Percentiles rank a stretch among this genome's conserved stretches.
phyloP scores from a whole-genome alignment of 2,888 invertebrate species.

The Clitarchus hookeri region DNA sequence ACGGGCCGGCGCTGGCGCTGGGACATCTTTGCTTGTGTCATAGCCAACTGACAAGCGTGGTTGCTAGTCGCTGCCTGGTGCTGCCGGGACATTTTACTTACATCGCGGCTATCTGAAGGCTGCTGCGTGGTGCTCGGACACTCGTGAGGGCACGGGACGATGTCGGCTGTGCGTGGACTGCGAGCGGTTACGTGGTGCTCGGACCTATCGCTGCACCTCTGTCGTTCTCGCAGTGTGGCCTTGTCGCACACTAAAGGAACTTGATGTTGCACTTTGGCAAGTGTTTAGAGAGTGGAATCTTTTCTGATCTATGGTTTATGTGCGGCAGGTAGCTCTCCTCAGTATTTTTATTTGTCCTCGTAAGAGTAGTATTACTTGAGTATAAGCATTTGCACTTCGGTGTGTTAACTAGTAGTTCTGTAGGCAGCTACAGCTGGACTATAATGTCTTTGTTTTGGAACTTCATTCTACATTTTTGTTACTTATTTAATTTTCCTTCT shows the following conservation, averaged over 20 bases:
- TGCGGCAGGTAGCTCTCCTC: not conserved
- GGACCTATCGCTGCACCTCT: too few species aligned
- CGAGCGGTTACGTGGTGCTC: too few species aligned
- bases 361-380: not conserved
- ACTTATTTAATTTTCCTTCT: not conserved
- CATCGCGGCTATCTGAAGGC: too few species aligned
- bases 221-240: too few species aligned
- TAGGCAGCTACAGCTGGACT: not conserved
- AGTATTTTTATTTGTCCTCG: not conserved
- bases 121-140: too few species aligned
- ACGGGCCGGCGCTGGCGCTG: slow-evolving; percentile 20
- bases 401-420: not conserved
- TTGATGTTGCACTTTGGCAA: too few species aligned
- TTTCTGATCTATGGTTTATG: not conserved
- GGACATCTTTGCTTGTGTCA: not conserved
- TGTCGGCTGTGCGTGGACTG: too few species aligned
- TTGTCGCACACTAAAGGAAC: too few species aligned
- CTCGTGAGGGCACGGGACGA: too few species aligned
- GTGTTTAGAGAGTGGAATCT: too few species aligned
- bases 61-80: not conserved
- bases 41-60: not conserved
- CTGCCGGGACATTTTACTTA: not conserved
- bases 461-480: not conserved
- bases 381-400: not conserved
- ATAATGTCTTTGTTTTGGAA: not conserved